phyloP scores from a whole-genome alignment of 2,113 vertebrate species.

The Mirza zaza region DNA sequence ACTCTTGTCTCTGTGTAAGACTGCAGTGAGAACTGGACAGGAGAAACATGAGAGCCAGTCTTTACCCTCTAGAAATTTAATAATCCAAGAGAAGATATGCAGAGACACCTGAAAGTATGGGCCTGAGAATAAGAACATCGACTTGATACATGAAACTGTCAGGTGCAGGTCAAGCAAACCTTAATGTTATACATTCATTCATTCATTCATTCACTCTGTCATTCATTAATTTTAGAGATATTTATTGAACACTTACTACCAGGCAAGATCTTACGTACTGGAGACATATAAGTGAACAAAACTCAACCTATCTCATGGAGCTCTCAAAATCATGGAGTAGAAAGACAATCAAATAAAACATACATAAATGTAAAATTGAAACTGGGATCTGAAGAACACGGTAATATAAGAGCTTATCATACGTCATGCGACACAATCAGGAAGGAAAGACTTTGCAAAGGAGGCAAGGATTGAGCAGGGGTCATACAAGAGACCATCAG shows the following conservation, averaged over 20 bases:
- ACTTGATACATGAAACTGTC: background rate
- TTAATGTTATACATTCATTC: background rate
- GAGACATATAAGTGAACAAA: background rate
- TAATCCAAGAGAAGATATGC: background rate
- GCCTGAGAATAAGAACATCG: background rate
- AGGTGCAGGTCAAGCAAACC: background rate
- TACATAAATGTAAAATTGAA: background rate
- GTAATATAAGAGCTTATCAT: background rate
- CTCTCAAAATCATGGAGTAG: background rate
- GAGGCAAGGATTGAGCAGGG: background rate
- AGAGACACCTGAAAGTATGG: background rate
- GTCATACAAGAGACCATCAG: background rate
- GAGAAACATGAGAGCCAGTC: background rate
- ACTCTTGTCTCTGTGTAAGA: background rate
- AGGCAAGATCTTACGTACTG: background rate
- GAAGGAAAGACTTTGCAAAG: background rate
- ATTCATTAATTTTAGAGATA: background rate
- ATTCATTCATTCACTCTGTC: background rate
- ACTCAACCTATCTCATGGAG: background rate
- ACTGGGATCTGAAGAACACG: background rate
- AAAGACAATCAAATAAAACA: conserved; percentile 24
- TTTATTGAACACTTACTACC: background rate
- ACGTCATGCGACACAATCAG: background rate
- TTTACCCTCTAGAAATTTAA: background rate
- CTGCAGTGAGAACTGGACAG: background rate